Evolutionary conservation across 2,888 invertebrate genomes (phyloP), one percentile per base, ranked within the genome.

Genomic region (Liodrosophila aerea): DNA sequence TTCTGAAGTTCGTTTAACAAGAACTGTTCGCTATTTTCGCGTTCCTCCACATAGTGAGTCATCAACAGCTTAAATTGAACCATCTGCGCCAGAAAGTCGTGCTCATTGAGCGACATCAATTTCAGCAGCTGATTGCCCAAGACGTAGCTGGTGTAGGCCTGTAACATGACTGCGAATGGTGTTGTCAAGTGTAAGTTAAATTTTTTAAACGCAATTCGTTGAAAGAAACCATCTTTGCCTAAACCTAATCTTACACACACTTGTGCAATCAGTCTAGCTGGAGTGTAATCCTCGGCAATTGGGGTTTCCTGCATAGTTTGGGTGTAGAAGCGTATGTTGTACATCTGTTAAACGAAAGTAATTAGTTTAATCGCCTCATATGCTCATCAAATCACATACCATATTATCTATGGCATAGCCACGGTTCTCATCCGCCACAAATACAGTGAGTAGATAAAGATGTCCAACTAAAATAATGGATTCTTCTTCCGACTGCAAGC

Each of bases 321-420:
- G 33, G 67, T 60, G 52, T 88, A 88, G 45, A 88, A 88, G 0
- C 88, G 83, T 46, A 88, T 88, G 51, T 88, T 88, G 74, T 85
- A 83, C 65, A 88, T 83, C 88, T 88, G 1, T 0, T 15, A 5
- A 13, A 12, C 4, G 1, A n/a, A 8, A 5, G 7, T 4, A 47
- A 31, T 9, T 7, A 0, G 5, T 15, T 13, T 18, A 2, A 16
- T 4, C 4, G 1, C 9, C 1, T 27, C 29, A 9, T n/a, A 2
- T 29, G 7, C 29, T 1, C 7, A 0, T 0, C 0, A n/a, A 2
- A 7, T 5, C 7, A 45, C 52, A 12, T 44, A 83, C 88, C 87
- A 88, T 73, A 52, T 88, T 88, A 46, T 88, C 88, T 34, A 88
- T 88, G 0, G 73, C 65, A 51, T 85, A 88, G 4, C 88, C 88